Percentiles rank a stretch among this genome's conserved stretches.
phyloP scores from a whole-genome alignment of 1,140 invertebrate genomes.

The Lepidurus arcticus region DNA sequence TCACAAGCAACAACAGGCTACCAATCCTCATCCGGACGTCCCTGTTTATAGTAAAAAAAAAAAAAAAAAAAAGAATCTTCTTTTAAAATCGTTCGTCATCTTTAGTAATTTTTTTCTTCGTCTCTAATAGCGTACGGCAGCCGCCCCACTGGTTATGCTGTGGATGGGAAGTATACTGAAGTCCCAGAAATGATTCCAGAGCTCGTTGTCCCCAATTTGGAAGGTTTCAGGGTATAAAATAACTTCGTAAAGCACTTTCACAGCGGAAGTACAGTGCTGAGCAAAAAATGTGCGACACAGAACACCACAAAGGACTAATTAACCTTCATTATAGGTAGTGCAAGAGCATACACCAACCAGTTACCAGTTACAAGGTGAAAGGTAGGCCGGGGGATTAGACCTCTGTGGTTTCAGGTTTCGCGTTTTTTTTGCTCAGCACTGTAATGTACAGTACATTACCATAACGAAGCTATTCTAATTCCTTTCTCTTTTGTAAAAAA shows the following conservation, averaged over 20 bases:
- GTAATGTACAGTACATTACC: too few species aligned
- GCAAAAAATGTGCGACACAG: too few species aligned
- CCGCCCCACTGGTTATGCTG: constrained; percentile 53
- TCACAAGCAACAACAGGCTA: constrained; percentile 56
- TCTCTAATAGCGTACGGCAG: constrained; percentile 56
- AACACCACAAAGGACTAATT: too few species aligned
- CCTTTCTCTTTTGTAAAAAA: constrained; percentile 37
- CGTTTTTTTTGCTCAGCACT: too few species aligned
- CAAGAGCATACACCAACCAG: too few species aligned
- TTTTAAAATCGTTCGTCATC: constrained; percentile 37
- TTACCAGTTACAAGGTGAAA: too few species aligned
- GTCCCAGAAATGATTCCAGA: constrained; percentile 89
- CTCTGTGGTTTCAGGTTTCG: too few species aligned
- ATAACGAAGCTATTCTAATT: constrained; percentile 33
- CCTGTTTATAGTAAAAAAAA: constrained; percentile 53
- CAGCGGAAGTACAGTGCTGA: not conserved
- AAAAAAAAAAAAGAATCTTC: constrained; percentile 30
- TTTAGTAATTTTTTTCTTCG: constrained; percentile 27
- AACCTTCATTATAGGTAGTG: too few species aligned
- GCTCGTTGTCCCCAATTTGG: constrained; percentile 83
- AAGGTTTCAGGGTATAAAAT: constrained; percentile 55
- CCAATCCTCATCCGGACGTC: constrained; percentile 54
- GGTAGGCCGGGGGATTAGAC: too few species aligned
- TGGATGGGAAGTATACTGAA: constrained; percentile 52
- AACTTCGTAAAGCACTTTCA: not conserved